Conservation (phyloP, 2,888 invertebrate species). For the Zaprionus obscuricornis region DNA sequence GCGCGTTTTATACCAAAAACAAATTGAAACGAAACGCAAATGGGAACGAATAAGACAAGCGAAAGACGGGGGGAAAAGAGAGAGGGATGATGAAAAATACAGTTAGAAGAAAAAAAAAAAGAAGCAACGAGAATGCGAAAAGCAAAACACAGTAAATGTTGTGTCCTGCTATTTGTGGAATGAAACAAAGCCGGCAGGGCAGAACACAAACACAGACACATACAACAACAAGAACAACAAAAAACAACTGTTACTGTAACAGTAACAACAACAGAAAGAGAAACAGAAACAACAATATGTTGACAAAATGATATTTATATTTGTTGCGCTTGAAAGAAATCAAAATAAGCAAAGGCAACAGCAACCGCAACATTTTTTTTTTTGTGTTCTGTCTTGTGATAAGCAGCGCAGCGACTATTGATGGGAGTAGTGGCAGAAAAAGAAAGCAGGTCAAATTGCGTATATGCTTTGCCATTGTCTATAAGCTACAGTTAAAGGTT, state of each 20-base stretch:
- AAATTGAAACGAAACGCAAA: slow-evolving; percentile 38
- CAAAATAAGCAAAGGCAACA: not conserved
- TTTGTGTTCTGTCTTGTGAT: slow-evolving; percentile 3
- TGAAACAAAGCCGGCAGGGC: slow-evolving; percentile 61
- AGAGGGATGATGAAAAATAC: no score
- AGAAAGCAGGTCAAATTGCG: slow-evolving; percentile 1
- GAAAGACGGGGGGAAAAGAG: slow-evolving; percentile 1
- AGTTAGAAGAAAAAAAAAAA: no score
- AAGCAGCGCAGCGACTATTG: slow-evolving; percentile 7
- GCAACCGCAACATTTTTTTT: not conserved
- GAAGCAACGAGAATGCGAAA: no score
- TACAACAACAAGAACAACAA: slow-evolving; percentile 24
- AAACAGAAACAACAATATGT: slow-evolving; percentile 30
- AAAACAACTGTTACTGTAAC: no score
- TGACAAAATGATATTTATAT: slow-evolving; percentile 48
- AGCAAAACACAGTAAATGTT: no score
- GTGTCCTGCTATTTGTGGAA: slow-evolving; percentile 26
- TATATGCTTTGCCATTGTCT: no score
- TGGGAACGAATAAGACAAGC: not conserved
- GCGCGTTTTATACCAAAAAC: slow-evolving; percentile 29
- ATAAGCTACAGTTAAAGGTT: no score
- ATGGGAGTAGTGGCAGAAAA: not conserved
- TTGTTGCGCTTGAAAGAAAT: slow-evolving; percentile 57
- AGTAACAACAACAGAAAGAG: slow-evolving; percentile 1
- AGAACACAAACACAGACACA: slow-evolving; percentile 8